These are phyloP conservation scores for Pegoplata infirma DNA, from an alignment of 2,888 invertebrate genomes.

Conservation along the genomic window DNA sequence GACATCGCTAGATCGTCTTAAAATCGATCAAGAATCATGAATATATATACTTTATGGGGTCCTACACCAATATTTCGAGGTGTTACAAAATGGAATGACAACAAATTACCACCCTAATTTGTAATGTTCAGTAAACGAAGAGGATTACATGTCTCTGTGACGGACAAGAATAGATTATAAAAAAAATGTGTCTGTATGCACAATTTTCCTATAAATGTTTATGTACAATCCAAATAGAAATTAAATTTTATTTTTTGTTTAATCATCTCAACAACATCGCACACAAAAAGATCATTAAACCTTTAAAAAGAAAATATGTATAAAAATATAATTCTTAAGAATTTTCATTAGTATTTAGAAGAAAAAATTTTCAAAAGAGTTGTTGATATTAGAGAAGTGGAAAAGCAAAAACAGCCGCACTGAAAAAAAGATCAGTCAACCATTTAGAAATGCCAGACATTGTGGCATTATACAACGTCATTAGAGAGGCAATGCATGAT, in stretches of 20 bases:
- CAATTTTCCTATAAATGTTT: neutral
- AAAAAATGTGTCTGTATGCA: no score
- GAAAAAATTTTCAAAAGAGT: slow-evolving; percentile 7
- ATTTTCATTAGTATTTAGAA: slow-evolving; percentile 35
- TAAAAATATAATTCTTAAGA: slow-evolving; percentile 34
- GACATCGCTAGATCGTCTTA: no score
- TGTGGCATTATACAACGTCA: slow-evolving; percentile 60
- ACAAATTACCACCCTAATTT: no score
- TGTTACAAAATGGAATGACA: no score
- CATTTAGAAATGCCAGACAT: slow-evolving; percentile 64
- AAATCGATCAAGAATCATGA: no score
- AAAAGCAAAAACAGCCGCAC: slow-evolving; percentile 10
- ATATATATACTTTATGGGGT: no score
- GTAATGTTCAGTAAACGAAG: neutral
- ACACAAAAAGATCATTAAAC: slow-evolving; percentile 60
- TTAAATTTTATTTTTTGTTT: slow-evolving; percentile 5
- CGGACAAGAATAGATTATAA: slow-evolving; percentile 37
- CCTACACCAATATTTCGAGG: no score
- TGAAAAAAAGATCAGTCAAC: slow-evolving; percentile 34
- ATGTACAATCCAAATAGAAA: slow-evolving; percentile 12
- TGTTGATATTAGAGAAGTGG: neutral
- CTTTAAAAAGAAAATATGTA: slow-evolving; percentile 13
- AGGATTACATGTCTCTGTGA: slow-evolving; percentile 23
- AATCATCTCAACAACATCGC: slow-evolving; percentile 38
- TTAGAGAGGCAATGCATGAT: slow-evolving; percentile 12